Evolutionary conservation across 1,140 invertebrate genomes (phyloP).

Genomic region (Chlorops oryzae): DNA sequence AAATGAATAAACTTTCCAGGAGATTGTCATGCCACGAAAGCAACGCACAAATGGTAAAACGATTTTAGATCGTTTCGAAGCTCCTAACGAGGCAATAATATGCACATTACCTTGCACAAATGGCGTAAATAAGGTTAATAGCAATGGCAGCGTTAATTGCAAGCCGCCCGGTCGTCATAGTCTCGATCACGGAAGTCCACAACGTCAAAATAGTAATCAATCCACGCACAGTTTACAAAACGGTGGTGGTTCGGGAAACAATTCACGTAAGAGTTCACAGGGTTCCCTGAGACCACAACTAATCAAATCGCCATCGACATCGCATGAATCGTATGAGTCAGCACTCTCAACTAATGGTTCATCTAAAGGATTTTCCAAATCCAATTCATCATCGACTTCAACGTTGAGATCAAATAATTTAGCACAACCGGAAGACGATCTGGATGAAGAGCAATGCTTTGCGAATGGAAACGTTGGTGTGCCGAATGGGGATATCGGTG

Average conservation of each 20-base stretch:
- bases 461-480: constrained; percentile 22
- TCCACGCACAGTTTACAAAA: constrained; percentile 21
- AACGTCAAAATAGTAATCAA: constrained; percentile 26
- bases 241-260: constrained; percentile 15
- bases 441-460: constrained; percentile 10
- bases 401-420: constrained; percentile 34
- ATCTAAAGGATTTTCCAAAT: too few relatives aligned
- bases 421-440: constrained; percentile 40
- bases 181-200: constrained; percentile 26
- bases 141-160: constrained; percentile 29
- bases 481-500: constrained; percentile 7
- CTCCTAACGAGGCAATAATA: constrained; percentile 38
- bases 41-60: constrained; percentile 69
- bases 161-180: constrained; percentile 31
- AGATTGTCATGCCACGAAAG: constrained; percentile 69
- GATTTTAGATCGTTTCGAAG: constrained; percentile 54
- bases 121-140: constrained; percentile 11
- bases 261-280: constrained; percentile 37
- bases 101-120: constrained; percentile 28
- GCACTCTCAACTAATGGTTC: constrained; percentile 17
- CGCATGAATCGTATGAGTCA: constrained; percentile 35
- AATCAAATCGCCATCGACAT: constrained; percentile 17
- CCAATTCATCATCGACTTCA: constrained; percentile 22
- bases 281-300: constrained; percentile 6
- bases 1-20: constrained; percentile 19